Evolutionary conservation across 2,797 vertebrate genomes (phyloP).

Genomic region (Oryzias sinensis): DNA sequence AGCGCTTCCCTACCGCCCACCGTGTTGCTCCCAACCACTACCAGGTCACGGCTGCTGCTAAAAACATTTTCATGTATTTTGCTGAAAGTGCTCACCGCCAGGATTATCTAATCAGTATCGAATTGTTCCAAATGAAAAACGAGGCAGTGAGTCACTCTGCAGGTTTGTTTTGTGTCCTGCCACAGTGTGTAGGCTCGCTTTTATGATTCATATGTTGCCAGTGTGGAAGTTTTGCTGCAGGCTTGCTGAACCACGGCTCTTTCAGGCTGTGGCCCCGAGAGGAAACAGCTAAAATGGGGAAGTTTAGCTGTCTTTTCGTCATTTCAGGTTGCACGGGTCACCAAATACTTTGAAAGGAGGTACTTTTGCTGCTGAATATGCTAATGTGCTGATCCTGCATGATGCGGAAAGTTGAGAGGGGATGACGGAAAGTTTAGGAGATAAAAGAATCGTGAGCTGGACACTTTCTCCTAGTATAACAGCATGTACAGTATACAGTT

Average conservation of each 20-base stretch:
- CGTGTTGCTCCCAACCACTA: conserved; percentile 26
- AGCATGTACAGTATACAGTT: background rate
- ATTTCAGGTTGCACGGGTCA: conserved; percentile 32
- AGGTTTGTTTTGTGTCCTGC: conserved; percentile 45
- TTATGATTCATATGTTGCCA: conserved; percentile 48
- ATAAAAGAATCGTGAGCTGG: background rate
- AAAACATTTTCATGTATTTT: conserved; percentile 41
- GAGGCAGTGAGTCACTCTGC: conserved; percentile 50
- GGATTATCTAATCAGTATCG: conserved; percentile 57
- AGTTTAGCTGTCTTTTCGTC: conserved; percentile 41
- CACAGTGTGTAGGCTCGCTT: conserved; percentile 46
- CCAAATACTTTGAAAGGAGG: conserved; percentile 37
- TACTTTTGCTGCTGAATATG: conserved; percentile 47
- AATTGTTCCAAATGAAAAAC: conserved; percentile 55
- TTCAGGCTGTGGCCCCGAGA: conserved; percentile 29
- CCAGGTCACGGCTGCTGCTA: conserved; percentile 30
- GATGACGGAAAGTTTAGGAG: conserved; percentile 11
- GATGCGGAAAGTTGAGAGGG: conserved; percentile 24
- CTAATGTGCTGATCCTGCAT: conserved; percentile 28
- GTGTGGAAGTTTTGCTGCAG: conserved; percentile 37
- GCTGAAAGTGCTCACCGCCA: conserved; percentile 32
- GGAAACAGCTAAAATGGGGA: conserved; percentile 29
- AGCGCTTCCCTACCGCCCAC: conserved; percentile 24
- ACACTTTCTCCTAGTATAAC: background rate
- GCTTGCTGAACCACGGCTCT: conserved; percentile 25